These are phyloP conservation scores for Ramazzottius varieornatus DNA, from an alignment of 2,888 invertebrate species.

Conservation along the genomic window DNA sequence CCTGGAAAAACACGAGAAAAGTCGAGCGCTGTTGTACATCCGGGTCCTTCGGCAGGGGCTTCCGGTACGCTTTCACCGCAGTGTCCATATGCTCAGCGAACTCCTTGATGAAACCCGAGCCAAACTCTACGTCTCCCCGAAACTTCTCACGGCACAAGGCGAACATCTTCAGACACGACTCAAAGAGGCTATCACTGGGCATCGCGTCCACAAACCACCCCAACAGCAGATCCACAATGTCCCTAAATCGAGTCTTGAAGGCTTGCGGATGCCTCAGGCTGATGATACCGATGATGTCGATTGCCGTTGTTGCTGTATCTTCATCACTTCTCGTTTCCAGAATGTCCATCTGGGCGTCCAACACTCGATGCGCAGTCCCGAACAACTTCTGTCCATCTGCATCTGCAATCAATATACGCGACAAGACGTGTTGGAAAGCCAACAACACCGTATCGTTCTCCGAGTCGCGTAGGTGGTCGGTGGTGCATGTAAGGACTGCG, in stretches of 20 bases:
- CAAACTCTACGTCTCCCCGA: not conserved
- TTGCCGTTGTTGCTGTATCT: not conserved
- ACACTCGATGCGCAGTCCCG: not conserved
- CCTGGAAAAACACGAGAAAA: not conserved
- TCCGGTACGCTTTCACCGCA: not conserved
- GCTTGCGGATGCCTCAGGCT: not conserved
- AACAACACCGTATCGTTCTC: not conserved
- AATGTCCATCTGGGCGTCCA: slow-evolving; percentile 3
- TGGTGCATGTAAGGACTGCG: not conserved
- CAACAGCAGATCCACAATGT: not conserved
- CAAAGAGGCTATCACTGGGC: not conserved
- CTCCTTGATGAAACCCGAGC: not conserved
- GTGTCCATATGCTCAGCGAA: not conserved
- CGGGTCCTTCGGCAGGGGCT: not conserved
- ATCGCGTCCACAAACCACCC: not conserved
- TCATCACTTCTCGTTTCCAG: not conserved
- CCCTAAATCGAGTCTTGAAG: slow-evolving; percentile 2
- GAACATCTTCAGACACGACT: not conserved
- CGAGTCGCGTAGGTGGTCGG: not conserved
- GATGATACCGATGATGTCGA: not conserved
- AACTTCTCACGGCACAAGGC: not conserved
- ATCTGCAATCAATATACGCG: no score
- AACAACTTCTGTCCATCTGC: not conserved
- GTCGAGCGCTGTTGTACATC: not conserved
- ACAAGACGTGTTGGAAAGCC: not conserved